Conservation (phyloP, 2,113 vertebrate genomes). For the Axis porcinus region DNA sequence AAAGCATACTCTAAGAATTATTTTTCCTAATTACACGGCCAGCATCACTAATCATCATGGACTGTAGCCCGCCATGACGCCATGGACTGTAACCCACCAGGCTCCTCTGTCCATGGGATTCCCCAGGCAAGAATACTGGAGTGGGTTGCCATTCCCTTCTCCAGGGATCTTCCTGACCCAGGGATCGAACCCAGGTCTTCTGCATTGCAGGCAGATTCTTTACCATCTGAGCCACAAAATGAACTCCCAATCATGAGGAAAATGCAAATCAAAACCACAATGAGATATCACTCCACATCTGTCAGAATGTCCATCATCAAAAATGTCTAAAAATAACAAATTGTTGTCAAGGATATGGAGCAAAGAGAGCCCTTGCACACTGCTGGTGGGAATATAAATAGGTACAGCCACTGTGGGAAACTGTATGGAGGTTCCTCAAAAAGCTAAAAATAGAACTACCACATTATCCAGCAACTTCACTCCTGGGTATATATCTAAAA, state of each 20-base stretch:
- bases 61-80: accelerated
- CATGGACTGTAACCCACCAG: not conserved
- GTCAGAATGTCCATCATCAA: not conserved
- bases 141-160: not conserved
- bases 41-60: not conserved
- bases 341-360: not conserved
- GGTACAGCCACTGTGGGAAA: not conserved
- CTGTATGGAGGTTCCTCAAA: not conserved
- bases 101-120: not conserved
- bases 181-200: not conserved
- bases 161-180: not conserved
- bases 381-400: not conserved
- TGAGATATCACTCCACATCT: no score
- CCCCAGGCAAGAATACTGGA: not conserved
- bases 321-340: not conserved
- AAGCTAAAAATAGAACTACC: not conserved
- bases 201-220: not conserved
- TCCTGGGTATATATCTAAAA: not conserved
- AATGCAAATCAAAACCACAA: not conserved
- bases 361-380: not conserved
- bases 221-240: not conserved
- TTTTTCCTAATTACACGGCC: not conserved
- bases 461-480: not conserved
- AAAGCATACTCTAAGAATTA: not conserved
- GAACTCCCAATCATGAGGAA: not conserved